Evolutionary conservation across 2,888 invertebrate genomes (phyloP).

Genomic region (Ectemnius cavifrons): DNA sequence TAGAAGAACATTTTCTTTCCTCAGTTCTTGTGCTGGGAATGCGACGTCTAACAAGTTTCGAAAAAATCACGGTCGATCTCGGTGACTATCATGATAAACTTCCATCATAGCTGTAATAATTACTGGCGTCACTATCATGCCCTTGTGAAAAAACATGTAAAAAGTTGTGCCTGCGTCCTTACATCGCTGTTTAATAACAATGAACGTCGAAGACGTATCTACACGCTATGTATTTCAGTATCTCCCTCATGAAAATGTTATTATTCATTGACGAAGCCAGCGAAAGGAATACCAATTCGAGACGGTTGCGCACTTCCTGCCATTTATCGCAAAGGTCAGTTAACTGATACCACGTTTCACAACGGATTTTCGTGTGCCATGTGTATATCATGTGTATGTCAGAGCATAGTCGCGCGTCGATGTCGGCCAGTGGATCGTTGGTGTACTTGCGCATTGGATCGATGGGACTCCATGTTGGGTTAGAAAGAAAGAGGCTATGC

Average conservation of each 20-base stretch:
- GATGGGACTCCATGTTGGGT: constrained; percentile 29
- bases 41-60: constrained; percentile 6
- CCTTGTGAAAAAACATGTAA: too few species aligned
- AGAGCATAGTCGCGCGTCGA: constrained; percentile 45
- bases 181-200: too few species aligned
- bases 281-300: not conserved
- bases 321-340: constrained; percentile 42
- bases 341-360: constrained; percentile 44
- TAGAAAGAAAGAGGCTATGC: not conserved
- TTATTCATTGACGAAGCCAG: not conserved
- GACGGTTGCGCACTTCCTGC: not conserved
- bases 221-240: too few species aligned
- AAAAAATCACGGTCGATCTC: constrained; percentile 22
- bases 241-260: not conserved
- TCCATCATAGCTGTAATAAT: too few species aligned
- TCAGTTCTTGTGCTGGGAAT: not conserved
- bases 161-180: too few species aligned
- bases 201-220: too few species aligned
- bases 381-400: constrained; percentile 36
- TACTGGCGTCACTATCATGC: too few species aligned
- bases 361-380: constrained; percentile 43
- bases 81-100: constrained; percentile 31
- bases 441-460: constrained; percentile 37
- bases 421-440: constrained; percentile 63
- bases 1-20: constrained; percentile 11